Evolutionary conservation across 2,888 invertebrate genomes (phyloP).

Genomic region (Polymixis flavicincta): DNA sequence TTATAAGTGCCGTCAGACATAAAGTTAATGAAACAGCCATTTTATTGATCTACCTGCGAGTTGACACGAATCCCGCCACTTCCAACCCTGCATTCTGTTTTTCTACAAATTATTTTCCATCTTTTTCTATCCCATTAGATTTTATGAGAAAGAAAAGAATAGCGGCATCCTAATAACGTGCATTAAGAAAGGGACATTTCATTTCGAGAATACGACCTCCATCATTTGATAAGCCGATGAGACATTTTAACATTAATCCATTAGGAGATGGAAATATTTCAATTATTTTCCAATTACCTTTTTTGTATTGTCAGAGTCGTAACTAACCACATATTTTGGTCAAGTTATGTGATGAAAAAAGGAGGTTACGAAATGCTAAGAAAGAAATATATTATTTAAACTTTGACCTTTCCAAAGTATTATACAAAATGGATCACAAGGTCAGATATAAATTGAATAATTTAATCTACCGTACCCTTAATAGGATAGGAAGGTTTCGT

Average conservation of each 20-base stretch:
- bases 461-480: slow-evolving; percentile 51
- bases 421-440: slow-evolving; percentile 40
- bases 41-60: slow-evolving; percentile 90
- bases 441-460: slow-evolving; percentile 49
- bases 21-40: slow-evolving; percentile 87
- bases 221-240: slow-evolving; percentile 88
- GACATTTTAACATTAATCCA: slow-evolving; percentile 87
- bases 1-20: slow-evolving; percentile 89
- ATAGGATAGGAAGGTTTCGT: slow-evolving; percentile 38
- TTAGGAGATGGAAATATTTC: slow-evolving; percentile 81
- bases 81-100: slow-evolving; percentile 88
- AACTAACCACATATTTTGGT: slow-evolving; percentile 9
- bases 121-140: slow-evolving; percentile 68
- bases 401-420: slow-evolving; percentile 29
- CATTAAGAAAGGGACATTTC: slow-evolving; percentile 85
- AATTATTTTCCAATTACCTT: slow-evolving; percentile 76
- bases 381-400: not conserved
- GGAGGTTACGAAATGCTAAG: not conserved
- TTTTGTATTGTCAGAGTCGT: slow-evolving; percentile 54
- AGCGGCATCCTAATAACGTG: slow-evolving; percentile 73
- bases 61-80: slow-evolving; percentile 84
- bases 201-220: slow-evolving; percentile 86
- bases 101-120: slow-evolving; percentile 84
- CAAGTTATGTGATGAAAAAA: slow-evolving; percentile 5
- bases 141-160: slow-evolving; percentile 70